Percentiles rank a stretch among this genome's conserved stretches.
These are phyloP conservation scores for Micromesistius poutassou DNA, from an alignment of 2,797 vertebrate genomes.

Conservation along the genomic window DNA sequence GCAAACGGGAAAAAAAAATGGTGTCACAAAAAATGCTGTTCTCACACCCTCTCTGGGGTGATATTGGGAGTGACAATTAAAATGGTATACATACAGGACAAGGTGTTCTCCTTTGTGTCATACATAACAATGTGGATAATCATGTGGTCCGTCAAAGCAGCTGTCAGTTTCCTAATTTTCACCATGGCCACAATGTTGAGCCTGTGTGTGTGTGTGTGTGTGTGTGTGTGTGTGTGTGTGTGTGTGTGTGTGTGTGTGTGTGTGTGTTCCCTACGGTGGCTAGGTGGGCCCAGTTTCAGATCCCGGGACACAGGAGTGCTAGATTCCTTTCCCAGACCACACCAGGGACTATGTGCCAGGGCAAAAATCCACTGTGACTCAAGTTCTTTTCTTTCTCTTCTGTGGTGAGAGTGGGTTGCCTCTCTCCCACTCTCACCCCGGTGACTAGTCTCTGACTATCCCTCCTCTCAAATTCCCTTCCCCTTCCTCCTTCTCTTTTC, in stretches of 20 bases:
- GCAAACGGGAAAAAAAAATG: neutral
- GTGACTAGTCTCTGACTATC: constrained; percentile 64
- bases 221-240: no score
- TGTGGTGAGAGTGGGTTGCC: constrained; percentile 67
- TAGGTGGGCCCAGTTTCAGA: neutral
- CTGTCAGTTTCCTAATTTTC: constrained; percentile 9
- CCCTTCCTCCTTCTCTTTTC: constrained; percentile 13
- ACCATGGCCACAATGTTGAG: constrained; percentile 12
- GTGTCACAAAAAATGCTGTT: neutral
- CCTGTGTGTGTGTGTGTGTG: neutral
- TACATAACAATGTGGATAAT: constrained; percentile 39
- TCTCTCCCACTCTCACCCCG: constrained; percentile 36
- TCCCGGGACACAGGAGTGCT: neutral
- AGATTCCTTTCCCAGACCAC: neutral
- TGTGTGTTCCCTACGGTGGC: neutral
- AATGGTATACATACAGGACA: constrained; percentile 24
- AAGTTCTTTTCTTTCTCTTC: constrained; percentile 31
- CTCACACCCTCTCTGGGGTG: neutral
- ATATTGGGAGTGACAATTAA: constrained; percentile 31
- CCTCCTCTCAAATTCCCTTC: constrained; percentile 39
- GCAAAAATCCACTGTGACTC: constrained; percentile 62
- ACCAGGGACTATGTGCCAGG: constrained; percentile 34
- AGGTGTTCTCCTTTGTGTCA: constrained; percentile 27
- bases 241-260: neutral
- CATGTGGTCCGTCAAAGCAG: constrained; percentile 32